Evolutionary conservation across 2,797 vertebrate species (phyloP), one percentile per base, ranked within the genome.

Genomic region (Sebastes matsubarae): DNA sequence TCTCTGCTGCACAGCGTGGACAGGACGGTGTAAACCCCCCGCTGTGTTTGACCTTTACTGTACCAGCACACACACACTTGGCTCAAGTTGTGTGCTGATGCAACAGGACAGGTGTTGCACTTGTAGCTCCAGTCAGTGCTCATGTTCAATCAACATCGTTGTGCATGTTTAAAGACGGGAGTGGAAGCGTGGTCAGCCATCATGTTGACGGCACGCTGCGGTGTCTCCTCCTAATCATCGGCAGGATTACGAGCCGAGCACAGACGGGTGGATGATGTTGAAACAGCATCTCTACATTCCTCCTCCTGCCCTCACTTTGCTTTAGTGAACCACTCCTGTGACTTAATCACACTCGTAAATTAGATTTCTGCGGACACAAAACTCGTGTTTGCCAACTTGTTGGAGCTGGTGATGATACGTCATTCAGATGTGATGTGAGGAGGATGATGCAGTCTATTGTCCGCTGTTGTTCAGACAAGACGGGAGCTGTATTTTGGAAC

Each of bases 301-400:
- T 79, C 58, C 38, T 52, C 30, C 69, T 38, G 61, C 67, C 66
- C 66, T 85, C 52, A 22, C 68, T 60, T 13, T 68, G 55, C 58
- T 63, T 36, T 24, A 50, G 52, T 70, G 77, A 93, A 72, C 66
- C 75, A 68, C 72, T 80, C 68, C 76, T 69, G 88, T 79, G 81
- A 89, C 87, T 88, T 78, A 29, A 83, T 79, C 55, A 86, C 68
- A 65, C 67, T 65, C 36, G 38, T 74, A 83, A 89, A 88, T 91
- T 81, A 64, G 71, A 88, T 88, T 89, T 86, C 75, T 73, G 58
- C 69, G 70, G 58, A 82, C 80, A 91, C 80, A 88, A 73, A 83
- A 77, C 73, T 84, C 16, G 77, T 84, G 75, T 90, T 88, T 88
- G 78, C 82, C 81, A 78, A 52, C 76, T 84, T 64, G 57, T 63